Evolutionary conservation across 2,888 invertebrate species (phyloP), one percentile per base, ranked within the genome.

Genomic region (Callosobruchus maculatus): DNA sequence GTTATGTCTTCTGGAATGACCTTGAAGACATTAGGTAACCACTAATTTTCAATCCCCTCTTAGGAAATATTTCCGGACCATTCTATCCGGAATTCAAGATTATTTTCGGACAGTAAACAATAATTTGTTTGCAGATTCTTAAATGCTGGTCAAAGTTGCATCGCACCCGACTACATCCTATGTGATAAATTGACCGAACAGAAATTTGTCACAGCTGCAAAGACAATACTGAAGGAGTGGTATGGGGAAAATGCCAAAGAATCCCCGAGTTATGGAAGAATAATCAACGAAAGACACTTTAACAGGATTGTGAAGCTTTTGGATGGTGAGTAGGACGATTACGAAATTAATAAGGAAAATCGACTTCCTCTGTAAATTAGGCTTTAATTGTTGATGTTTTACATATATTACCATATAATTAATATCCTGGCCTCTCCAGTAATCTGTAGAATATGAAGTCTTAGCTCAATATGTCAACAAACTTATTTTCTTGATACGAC

Each of bases 71-170:
- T n/a, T n/a, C n/a, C n/a, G n/a, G n/a, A n/a, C n/a, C n/a, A n/a
- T n/a, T n/a, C n/a, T n/a, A n/a, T n/a, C n/a, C 26, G 26, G 2
- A 26, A 7, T 7, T 7, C 26, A 26, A 4, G 26, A 26, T 26
- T 2, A 26, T 26, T 4, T 26, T n/a, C n/a, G 26, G 7, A 26
- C 7, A 26, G 7, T 26, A 26, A 4, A 26, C 3, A 26, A 7
- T 26, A 26, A 26, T 26, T 26, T 49, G 4, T 49, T 49, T 49
- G 18, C 49, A 99, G 99, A 88, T 93, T 93, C 81, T 90, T 95
- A 74, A 99, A 99, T 87, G 90, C 89, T 9, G 98, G 99, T 0
- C 98, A 99, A 88, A 98, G 97, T 0, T 99, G 99, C 87, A 94
- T 99, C 78, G 97, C 98, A 0, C 98, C 98, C 0, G 98, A 99